Conservation (phyloP, 2,797 vertebrate species). For the Sandelia bainsii region DNA sequence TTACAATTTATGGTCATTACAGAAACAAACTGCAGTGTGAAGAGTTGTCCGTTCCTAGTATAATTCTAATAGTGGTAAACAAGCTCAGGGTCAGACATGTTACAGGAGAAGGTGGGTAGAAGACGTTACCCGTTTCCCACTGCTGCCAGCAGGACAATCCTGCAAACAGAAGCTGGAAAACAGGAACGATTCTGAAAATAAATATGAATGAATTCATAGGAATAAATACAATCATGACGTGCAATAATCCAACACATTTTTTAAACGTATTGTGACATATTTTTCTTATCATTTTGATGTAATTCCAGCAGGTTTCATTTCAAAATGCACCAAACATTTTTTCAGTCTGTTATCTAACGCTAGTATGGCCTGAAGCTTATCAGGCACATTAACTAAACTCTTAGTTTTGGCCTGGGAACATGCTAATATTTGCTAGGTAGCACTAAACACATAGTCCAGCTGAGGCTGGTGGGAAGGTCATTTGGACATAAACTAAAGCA, state of each 20-base stretch:
- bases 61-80: neutral
- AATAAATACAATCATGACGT: neutral
- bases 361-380: too few relatives aligned
- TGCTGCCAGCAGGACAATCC: neutral
- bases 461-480: neutral
- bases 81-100: neutral
- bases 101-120: neutral
- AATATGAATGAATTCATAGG: too few relatives aligned
- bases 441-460: neutral
- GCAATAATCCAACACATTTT: neutral
- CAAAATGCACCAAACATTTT: neutral
- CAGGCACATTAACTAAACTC: neutral
- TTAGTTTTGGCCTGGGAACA: neutral
- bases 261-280: neutral
- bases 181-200: too few relatives aligned
- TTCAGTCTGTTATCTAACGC: too few relatives aligned
- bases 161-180: neutral
- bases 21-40: constrained; percentile 2
- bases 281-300: neutral
- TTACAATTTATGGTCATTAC: neutral
- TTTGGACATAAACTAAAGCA: neutral
- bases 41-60: neutral
- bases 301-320: neutral
- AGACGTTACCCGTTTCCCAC: neutral
- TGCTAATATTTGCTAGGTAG: neutral